Evolutionary conservation across 2,888 invertebrate species (phyloP), one percentile per base, ranked within the genome.

Genomic region (Plutella xylostella): DNA sequence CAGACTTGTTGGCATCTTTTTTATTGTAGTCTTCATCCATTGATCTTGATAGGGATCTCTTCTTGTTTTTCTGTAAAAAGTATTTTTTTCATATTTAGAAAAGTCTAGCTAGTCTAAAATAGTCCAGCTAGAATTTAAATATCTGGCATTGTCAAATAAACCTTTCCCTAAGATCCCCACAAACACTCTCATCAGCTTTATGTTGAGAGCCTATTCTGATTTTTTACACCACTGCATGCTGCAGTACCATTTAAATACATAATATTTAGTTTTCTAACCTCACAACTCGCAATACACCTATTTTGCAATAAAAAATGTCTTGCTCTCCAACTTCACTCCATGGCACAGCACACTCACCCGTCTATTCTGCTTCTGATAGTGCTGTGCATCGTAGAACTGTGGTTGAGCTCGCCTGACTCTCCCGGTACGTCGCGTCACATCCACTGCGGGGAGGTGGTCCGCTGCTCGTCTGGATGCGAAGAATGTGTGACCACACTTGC

Each of bases 401-500:
- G 92, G 92, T 58, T 92, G 92, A 15, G 91, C 89, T 46, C 93
- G 74, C 48, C 91, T 86, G 5, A 92, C 90, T 45, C 93, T 72
- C 53, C 91, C 90, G 0, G 93, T 93, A 41, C 93, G 70, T 4
- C 90, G 67, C 47, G 83, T 85, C 14, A 79, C 79, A 31, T 80
- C 80, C 0, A 63, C 71, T 0, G 72, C 82, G 0, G 85, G 85
- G 39, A 84, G 54, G 56, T 82, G 53, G 73, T 88, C 73, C 31
- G 88, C 67, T 49, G 76, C 72, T 42, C 89, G 83, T 2, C 91
- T 85, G 0, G 91, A 85, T 54, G 90, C 87, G 60, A 92, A 92
- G 74, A 93, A 93, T 4, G 90, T 89, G 71, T 93, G 91, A 0
- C 93, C 93, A 63, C 93, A 94, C 37, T 90, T 91, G 65, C 94